Percentiles rank a stretch among this genome's conserved stretches.
phyloP scores from a whole-genome alignment of 2,888 invertebrate species.

The Coelogynopora nodosa region DNA sequence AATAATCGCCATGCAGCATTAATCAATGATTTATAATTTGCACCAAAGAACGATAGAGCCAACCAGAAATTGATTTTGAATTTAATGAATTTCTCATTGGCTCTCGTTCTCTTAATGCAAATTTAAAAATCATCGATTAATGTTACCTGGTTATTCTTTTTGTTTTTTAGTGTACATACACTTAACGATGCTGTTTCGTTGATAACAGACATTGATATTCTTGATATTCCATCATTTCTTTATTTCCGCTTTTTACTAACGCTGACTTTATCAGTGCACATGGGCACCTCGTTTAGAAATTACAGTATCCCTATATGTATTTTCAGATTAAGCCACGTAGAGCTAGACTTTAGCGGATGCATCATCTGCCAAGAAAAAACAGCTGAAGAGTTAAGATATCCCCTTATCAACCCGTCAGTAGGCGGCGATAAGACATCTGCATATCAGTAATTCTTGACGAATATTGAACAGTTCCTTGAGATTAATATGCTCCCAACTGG shows the following conservation, averaged over 20 bases:
- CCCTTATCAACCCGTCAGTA: constrained; percentile 19
- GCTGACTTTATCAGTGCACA: background rate
- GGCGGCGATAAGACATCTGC: constrained; percentile 1
- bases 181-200: background rate
- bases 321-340: background rate
- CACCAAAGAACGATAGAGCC: constrained; percentile 27
- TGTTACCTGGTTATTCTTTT: too few relatives aligned
- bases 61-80: constrained; percentile 31
- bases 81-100: too few relatives aligned
- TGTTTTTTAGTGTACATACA: too few relatives aligned
- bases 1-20: too few relatives aligned
- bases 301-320: constrained; percentile 10
- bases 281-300: background rate
- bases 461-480: background rate
- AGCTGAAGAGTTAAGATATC: constrained; percentile 15
- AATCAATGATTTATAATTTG: too few relatives aligned
- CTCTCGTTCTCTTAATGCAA: constrained; percentile 25
- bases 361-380: constrained; percentile 31
- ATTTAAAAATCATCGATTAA: too few relatives aligned
- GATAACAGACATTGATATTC: too few relatives aligned
- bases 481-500: background rate
- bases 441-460: background rate
- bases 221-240: background rate
- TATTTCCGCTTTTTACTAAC: background rate
- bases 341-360: background rate